Conservation (phyloP, 1,140 invertebrate genomes). For the Bombyx mandarina region DNA sequence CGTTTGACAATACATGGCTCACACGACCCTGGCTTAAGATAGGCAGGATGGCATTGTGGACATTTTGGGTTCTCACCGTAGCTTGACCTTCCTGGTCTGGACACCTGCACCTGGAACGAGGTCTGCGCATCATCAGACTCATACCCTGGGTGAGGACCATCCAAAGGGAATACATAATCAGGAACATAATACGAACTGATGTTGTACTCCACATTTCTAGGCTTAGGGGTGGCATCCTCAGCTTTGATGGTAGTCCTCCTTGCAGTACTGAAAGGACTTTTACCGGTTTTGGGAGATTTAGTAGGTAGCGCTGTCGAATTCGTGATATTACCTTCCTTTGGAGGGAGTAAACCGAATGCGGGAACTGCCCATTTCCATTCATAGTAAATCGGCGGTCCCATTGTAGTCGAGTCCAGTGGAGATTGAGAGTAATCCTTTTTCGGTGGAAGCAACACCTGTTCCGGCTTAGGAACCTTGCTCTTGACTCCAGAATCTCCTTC, state of each 20-base stretch:
- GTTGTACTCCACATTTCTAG: constrained; percentile 47
- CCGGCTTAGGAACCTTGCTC: constrained; percentile 23
- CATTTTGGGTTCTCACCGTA: constrained; percentile 73
- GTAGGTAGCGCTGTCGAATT: constrained; percentile 15
- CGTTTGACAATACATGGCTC: constrained; percentile 72
- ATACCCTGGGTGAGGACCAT: constrained; percentile 71
- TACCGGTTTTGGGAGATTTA: constrained; percentile 18
- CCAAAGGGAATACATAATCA: constrained; percentile 72
- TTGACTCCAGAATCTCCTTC: neutral
- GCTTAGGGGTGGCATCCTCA: constrained; percentile 29
- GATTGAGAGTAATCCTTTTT: constrained; percentile 41
- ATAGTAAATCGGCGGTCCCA: constrained; percentile 74
- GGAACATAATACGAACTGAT: constrained; percentile 69
- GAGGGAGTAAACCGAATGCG: constrained; percentile 71
- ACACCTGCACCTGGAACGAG: constrained; percentile 72
- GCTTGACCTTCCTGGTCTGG: constrained; percentile 61
- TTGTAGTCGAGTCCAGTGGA: constrained; percentile 58
- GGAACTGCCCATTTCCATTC: constrained; percentile 76
- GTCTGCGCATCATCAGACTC: constrained; percentile 68
- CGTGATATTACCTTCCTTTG: constrained; percentile 42
- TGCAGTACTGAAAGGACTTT: constrained; percentile 38
- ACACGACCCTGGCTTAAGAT: constrained; percentile 71
- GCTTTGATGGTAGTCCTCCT: constrained; percentile 24
- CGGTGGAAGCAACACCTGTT: constrained; percentile 45
- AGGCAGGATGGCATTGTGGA: constrained; percentile 74